Evolutionary conservation across 2,113 vertebrate genomes (phyloP), one percentile per base, ranked within the genome.

Genomic region (Gulo gulo): DNA sequence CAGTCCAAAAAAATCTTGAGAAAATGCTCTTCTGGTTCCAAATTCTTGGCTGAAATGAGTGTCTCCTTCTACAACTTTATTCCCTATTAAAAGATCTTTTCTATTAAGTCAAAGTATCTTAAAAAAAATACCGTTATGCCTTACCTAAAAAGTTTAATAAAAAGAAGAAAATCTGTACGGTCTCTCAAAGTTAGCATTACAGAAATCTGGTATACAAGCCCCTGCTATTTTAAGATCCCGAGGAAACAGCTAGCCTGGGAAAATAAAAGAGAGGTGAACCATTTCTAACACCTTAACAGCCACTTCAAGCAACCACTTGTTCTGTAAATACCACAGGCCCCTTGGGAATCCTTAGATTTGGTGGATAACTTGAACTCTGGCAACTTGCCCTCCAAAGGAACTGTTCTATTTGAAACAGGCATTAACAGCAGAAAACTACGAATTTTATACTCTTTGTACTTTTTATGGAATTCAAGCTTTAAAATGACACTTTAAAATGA

Each of bases 261-360:
- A 98, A 98, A 96, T 74, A 96, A 91, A 83, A 61, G 83, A 83
- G 65, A 97, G 67, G 83, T 87, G 97, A 98, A 97, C 96, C 96
- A 96, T 97, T 91, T 91, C 26, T 91, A 9, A 96, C 31, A 94
- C 93, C 96, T 94, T 95, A 94, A 87, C 52, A 79, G 97, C 71
- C 73, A 94, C 97, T 98, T 97, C 76, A 97, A 97, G 96, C 52
- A 98, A 96, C 82, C 93, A 73, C 63, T 50, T 95, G 63, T 88
- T 89, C 97, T 79, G 94, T 96, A 98, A 98, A 98, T 85, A 97
- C 65, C 95, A 31, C 0, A 55, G 71, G 20, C 71, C 96, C 59
- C 97, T 71, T 42, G 96, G 94, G 97, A 97, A 97, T 73, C 26
- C 83, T 97, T 84, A 91, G 69, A 92, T 86, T 92, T 57, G 67